Evolutionary conservation across 1,140 invertebrate species (phyloP), one percentile per base, ranked within the genome.

Genomic region (Asobara japonica): DNA sequence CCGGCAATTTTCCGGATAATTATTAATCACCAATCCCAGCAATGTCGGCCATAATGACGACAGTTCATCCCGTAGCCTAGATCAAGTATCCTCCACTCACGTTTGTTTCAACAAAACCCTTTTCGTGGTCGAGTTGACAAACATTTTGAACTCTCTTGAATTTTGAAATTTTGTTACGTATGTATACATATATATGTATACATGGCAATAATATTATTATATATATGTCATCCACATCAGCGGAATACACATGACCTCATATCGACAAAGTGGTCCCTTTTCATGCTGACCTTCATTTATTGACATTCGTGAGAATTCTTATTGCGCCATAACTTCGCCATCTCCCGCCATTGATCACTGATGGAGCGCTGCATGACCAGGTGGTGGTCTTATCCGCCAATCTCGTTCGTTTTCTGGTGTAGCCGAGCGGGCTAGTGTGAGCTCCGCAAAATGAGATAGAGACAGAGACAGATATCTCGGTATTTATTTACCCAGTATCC

Each of bases 361-460:
- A n/a, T 20, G 25, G 6, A 22, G 22, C 20, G 20, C 61, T 67
- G 31, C 65, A 64, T 45, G 65, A 68, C 71, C 74, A 75, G 51
- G 51, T 56, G 74, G 71, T 75, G 74, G 65, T 75, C 68, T 75
- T 75, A 75, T 75, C 74, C 41, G 62, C 48, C 16, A 73, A 75
- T 75, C 74, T 75, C 38, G 62, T 25, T 45, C 41, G 38, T 64
- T 62, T 31, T 29, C 30, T 69, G 61, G 62, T 56, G 30, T 38
- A 30, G 41, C 51, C 41, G 36, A 61, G 48, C 29, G 45, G 69
- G 36, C 51, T 18, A 67, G 29, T 45, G 66, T 64, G 70, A 65
- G 48, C 65, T n/a, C n/a, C 61, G 20, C 45, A 67, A 51, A 69
- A 65, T 72, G 18, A 65, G 18, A 51, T 27, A 30, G 20, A 36